Evolutionary conservation across 2,113 vertebrate species (phyloP), one percentile per base, ranked within the genome.

Genomic region (Indri indri): DNA sequence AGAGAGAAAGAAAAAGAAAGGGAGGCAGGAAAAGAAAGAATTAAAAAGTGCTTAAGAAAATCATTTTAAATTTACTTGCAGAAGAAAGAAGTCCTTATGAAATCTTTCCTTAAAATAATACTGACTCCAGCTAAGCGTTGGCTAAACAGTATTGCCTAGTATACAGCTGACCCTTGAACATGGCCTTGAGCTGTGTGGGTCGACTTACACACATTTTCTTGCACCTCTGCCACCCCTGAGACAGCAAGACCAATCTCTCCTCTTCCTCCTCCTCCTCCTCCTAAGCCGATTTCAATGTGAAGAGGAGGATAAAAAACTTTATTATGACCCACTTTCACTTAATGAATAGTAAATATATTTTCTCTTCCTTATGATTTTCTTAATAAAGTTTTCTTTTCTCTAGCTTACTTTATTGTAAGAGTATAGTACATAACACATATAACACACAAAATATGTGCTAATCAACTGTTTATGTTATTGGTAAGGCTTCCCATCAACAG

Each of bases 41-140:
- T 52, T 52, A 59, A 54, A 88, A 87, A 20, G 14, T 52, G 14
- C 18, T 95, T 92, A 91, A 87, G 37, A 70, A 91, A 71, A 86
- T 27, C 2, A 80, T 80, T 66, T 97, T 81, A 86, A 73, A 77
- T 85, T 91, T 83, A 59, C 17, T 8, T 71, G 40, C 34, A 30
- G 13, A 79, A 85, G 50, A 91, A 68, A 71, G 18, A 81, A 54
- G 27, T 57, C 42, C 42, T 22, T 85, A 63, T 14, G 37, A 70
- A 52, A 66, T 42, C 25, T 74, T n/a, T 37, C 47, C 68, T 70
- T 90, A 90, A 92, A 90, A 94, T 18, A 37, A 89, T 61, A 57
- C 14, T 22, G 20, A 50, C 25, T 57, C 25, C 13, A 92, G 74
- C 76, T n/a, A 90, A 54, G 52, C 22, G 92, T 68, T 42, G 5